phyloP scores from a whole-genome alignment of 2,113 vertebrate species.

The Psephotus haematonotus region DNA sequence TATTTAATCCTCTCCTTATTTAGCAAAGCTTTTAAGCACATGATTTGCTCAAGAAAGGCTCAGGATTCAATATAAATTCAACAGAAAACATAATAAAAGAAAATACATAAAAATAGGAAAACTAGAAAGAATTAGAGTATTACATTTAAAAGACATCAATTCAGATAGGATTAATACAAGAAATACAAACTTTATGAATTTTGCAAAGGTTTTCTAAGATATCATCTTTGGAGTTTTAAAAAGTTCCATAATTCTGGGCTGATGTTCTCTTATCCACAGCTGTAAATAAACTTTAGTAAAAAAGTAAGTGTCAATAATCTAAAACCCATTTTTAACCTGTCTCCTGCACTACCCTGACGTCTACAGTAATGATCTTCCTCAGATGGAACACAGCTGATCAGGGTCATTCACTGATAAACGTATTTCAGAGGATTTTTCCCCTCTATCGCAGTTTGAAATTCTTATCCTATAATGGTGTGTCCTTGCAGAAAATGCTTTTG shows the following conservation, averaged over 20 bases:
- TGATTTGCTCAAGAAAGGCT: not conserved
- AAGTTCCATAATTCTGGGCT: constrained; percentile 55
- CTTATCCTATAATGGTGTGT: constrained; percentile 68
- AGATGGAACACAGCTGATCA: constrained; percentile 72
- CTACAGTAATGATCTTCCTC: constrained; percentile 53
- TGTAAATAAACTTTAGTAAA: constrained; percentile 74
- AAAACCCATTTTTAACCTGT: constrained; percentile 72
- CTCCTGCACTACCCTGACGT: constrained; percentile 62
- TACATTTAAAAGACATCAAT: constrained; percentile 33
- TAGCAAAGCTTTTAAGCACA: not conserved
- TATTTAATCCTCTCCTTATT: constrained; percentile 11
- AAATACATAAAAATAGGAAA: constrained; percentile 23
- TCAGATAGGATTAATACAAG: constrained; percentile 50
- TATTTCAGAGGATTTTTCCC: constrained; percentile 75
- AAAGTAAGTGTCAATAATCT: constrained; percentile 71
- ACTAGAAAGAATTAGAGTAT: constrained; percentile 42
- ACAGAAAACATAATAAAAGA: not conserved
- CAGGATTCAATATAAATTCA: not conserved
- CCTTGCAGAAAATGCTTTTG: constrained; percentile 54
- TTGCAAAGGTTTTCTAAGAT: constrained; percentile 64
- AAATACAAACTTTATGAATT: constrained; percentile 53
- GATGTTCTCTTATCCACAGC: constrained; percentile 54
- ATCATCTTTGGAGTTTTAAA: constrained; percentile 64
- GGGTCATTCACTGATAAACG: constrained; percentile 77
- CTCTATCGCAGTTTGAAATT: constrained; percentile 70